phyloP scores from a whole-genome alignment of 2,113 vertebrate genomes.

The Mystacornis crossleyi region DNA sequence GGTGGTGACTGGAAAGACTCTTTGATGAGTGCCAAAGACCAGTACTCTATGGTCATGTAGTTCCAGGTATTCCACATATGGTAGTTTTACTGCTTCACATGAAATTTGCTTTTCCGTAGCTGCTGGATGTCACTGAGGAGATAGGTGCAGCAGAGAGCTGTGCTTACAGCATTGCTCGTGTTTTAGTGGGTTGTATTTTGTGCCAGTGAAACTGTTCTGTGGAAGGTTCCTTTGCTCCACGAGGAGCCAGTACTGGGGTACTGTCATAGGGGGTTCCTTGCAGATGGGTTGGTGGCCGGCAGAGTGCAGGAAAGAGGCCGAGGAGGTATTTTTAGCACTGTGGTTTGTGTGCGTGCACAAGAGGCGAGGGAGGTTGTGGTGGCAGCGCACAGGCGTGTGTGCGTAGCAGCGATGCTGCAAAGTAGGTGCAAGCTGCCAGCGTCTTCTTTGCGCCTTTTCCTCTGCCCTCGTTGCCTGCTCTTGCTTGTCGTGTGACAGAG shows the following conservation, averaged over 20 bases:
- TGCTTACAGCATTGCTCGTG: rapidly evolving
- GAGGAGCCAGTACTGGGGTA: rapidly evolving
- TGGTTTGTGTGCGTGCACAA: rapidly evolving
- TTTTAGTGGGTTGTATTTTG: not conserved
- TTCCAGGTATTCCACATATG: not conserved
- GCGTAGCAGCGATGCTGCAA: not conserved
- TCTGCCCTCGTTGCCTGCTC: rapidly evolving
- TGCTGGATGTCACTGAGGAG: not conserved
- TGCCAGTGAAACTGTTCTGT: not conserved
- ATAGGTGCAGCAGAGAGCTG: not conserved
- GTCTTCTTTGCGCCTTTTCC: not conserved
- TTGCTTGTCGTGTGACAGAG: rapidly evolving
- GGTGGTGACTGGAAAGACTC: not conserved
- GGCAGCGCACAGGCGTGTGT: rapidly evolving
- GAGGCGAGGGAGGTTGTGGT: not conserved
- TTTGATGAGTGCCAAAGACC: not conserved
- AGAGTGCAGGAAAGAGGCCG: not conserved
- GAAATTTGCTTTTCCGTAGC: not conserved
- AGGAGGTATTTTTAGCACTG: too few species aligned
- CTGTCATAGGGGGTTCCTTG: not conserved
- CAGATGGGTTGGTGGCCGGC: rapidly evolving
- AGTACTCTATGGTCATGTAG: rapidly evolving
- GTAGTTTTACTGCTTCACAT: rapidly evolving
- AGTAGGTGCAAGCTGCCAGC: rapidly evolving
- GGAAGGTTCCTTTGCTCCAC: not conserved